Conservation (phyloP, 2,888 invertebrate genomes). For the Peribatodes rhomboidaria region DNA sequence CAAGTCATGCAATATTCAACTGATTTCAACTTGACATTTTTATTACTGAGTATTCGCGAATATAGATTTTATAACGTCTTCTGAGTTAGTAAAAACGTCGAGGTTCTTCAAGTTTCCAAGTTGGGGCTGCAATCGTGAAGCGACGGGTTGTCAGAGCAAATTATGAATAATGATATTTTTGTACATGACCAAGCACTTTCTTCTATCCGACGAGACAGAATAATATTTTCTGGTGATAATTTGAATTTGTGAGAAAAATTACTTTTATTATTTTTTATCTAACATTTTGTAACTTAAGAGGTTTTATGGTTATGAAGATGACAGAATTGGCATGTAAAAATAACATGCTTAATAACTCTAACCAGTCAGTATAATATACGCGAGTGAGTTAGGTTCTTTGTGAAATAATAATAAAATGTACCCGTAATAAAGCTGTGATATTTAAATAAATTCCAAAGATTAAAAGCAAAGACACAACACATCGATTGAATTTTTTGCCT, state of each 20-base stretch:
- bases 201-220: constrained; percentile 30
- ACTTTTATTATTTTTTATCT: constrained; percentile 13
- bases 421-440: background rate
- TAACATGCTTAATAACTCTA: background rate
- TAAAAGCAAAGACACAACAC: constrained; percentile 1
- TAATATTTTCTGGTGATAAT: constrained; percentile 33
- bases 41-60: constrained; percentile 25
- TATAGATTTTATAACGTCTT: constrained; percentile 22
- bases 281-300: background rate
- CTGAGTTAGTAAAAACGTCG: constrained; percentile 40
- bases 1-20: constrained; percentile 23
- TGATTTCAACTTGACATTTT: constrained; percentile 36
- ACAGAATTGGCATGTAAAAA: background rate
- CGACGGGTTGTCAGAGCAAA: constrained; percentile 57
- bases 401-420: background rate
- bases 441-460: constrained; percentile 3
- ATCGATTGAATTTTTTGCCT: constrained; percentile 11
- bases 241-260: constrained; percentile 33
- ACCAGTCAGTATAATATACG: background rate
- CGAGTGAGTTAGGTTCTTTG: background rate
- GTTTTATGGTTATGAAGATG: background rate
- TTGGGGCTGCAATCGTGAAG: constrained; percentile 40
- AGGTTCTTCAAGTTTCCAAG: constrained; percentile 46
- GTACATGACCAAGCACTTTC: constrained; percentile 48
- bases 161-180: constrained; percentile 61